phyloP scores from a whole-genome alignment of 2,113 vertebrate species.

The Globicephala melas region DNA sequence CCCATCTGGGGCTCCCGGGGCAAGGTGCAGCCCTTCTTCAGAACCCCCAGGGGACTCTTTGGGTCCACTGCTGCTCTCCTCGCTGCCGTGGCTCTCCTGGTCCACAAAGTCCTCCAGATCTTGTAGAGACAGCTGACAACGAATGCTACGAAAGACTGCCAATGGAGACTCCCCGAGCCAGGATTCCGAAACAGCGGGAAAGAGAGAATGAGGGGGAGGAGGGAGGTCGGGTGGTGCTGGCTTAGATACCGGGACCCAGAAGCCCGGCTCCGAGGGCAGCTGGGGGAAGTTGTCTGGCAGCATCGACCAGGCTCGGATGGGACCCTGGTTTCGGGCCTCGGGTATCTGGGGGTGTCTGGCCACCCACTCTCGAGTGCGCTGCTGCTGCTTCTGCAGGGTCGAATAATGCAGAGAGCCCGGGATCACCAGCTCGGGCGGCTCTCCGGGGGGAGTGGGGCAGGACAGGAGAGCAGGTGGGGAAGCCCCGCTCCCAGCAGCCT shows the following conservation, averaged over 20 bases:
- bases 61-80: constrained; percentile 63
- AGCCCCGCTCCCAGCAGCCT: not conserved
- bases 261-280: not conserved
- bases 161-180: not conserved
- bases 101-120: constrained; percentile 67
- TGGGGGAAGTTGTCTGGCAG: constrained; percentile 18
- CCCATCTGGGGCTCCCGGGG: not conserved
- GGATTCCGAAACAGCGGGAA: not conserved
- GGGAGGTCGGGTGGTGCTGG: fast-evolving
- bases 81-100: constrained; percentile 63
- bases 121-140: constrained; percentile 77
- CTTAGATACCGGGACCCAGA: not conserved
- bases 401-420: not conserved
- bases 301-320: constrained; percentile 18
- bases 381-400: constrained; percentile 23
- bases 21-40: not conserved
- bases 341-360: not conserved
- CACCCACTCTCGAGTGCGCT: constrained; percentile 67
- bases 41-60: constrained; percentile 45
- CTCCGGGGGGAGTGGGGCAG: not conserved
- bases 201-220: too few relatives aligned
- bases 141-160: constrained; percentile 81
- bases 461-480: not conserved
- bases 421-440: not conserved
- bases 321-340: not conserved